A percentile compares a stretch with the other conserved stretches of the same genome.
These are phyloP conservation scores for Oncorhynchus clarkii DNA, from an alignment of 2,113 vertebrate genomes.

Conservation along the genomic window DNA sequence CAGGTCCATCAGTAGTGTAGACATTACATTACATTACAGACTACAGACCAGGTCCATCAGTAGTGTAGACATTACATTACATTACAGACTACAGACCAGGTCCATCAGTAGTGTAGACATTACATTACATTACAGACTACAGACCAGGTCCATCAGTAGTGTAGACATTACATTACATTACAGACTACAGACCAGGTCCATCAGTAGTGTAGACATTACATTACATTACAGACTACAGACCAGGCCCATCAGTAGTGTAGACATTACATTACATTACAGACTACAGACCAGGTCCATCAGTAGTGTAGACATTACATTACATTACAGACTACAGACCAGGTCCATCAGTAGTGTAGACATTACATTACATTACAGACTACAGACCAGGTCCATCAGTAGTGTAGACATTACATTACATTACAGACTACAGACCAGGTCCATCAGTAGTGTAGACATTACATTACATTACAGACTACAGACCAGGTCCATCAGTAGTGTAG, in stretches of 20 bases:
- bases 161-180: constrained; percentile 28
- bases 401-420: constrained; percentile 36
- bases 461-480: too few relatives aligned
- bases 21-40: constrained; percentile 2
- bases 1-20: constrained; percentile 39
- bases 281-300: constrained; percentile 26
- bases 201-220: too few relatives aligned
- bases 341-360: constrained; percentile 43
- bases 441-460: constrained; percentile 35
- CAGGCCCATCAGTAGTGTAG: constrained; percentile 38
- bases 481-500: too few relatives aligned
- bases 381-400: constrained; percentile 30
- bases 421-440: constrained; percentile 4
- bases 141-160: constrained; percentile 30
- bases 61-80: constrained; percentile 33
- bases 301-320: constrained; percentile 44
- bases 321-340: constrained; percentile 4
- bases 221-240: constrained; percentile 25
- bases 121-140: constrained; percentile 28
- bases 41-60: constrained; percentile 25
- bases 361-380: constrained; percentile 19
- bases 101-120: constrained; percentile 43
- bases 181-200: constrained; percentile 1
- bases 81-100: constrained; percentile 2
- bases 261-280: not conserved